phyloP scores from a whole-genome alignment of 2,113 vertebrate genomes.

The Leptocoma aspasia region DNA sequence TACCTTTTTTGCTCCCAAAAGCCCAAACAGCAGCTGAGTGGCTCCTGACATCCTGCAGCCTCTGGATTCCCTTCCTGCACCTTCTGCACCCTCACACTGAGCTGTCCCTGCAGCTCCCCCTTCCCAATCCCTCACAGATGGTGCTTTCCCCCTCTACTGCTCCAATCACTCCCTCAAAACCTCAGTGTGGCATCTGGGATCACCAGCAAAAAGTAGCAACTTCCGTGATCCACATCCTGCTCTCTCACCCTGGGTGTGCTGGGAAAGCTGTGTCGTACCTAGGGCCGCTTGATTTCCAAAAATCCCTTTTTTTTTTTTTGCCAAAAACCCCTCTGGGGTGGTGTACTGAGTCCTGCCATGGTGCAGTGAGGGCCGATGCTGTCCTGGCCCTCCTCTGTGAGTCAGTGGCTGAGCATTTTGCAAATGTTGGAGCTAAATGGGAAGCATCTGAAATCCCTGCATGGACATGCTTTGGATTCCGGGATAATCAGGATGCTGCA shows the following conservation, averaged over 20 bases:
- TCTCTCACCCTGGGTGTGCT: fast-evolving
- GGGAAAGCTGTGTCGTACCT: not conserved
- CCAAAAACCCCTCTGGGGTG: fast-evolving
- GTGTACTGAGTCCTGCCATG: fast-evolving
- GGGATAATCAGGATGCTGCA: not conserved
- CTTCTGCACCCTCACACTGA: not conserved
- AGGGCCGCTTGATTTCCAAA: not conserved
- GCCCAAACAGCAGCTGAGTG: not conserved
- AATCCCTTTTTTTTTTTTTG: fast-evolving
- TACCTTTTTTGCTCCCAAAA: not conserved
- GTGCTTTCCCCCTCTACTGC: not conserved
- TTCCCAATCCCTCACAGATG: not conserved
- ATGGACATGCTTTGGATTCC: constrained; percentile 31
- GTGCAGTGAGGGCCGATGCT: not conserved
- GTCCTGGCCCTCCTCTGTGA: not conserved
- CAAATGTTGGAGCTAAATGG: not conserved
- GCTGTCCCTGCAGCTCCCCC: not conserved
- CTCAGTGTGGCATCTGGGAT: no score
- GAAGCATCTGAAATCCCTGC: constrained; percentile 28
- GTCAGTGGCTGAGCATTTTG: constrained; percentile 49
- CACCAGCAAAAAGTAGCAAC: not conserved
- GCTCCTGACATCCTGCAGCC: fast-evolving
- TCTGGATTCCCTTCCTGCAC: not conserved
- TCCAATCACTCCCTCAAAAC: fast-evolving
- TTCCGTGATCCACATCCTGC: not conserved